phyloP scores from a whole-genome alignment of 2,888 invertebrate species.

The Campoletis raptor region DNA sequence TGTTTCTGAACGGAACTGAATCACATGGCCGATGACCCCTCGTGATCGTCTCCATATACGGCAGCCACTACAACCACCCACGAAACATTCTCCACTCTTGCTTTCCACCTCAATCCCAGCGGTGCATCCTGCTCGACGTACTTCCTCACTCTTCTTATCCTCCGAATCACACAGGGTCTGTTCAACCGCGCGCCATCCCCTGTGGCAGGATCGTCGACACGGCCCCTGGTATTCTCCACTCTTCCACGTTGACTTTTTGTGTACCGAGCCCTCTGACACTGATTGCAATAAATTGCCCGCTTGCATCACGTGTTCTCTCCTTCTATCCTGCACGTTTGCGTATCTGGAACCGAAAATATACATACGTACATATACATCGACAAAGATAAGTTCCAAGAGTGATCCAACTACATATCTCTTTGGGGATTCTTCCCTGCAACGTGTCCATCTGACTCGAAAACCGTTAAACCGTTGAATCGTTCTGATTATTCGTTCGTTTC shows the following conservation, averaged over 20 bases:
- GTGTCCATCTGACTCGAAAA: constrained; percentile 43
- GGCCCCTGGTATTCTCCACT: constrained; percentile 54
- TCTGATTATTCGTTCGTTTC: constrained; percentile 65
- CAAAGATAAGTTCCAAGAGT: constrained; percentile 30
- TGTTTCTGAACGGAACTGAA: constrained; percentile 43
- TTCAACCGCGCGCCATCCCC: constrained; percentile 51
- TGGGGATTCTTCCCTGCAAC: constrained; percentile 32
- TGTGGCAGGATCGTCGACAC: constrained; percentile 50
- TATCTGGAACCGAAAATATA: constrained; percentile 31
- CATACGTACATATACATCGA: not conserved
- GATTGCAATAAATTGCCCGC: constrained; percentile 81
- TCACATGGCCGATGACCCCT: constrained; percentile 58
- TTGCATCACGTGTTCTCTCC: constrained; percentile 73
- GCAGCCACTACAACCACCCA: constrained; percentile 63
- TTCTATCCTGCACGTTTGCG: constrained; percentile 39
- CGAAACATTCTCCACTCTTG: constrained; percentile 63
- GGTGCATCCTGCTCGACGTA: constrained; percentile 59
- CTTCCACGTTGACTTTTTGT: constrained; percentile 63
- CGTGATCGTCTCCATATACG: constrained; percentile 59
- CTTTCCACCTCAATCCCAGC: constrained; percentile 56
- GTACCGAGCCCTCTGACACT: constrained; percentile 73
- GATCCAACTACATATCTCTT: constrained; percentile 30
- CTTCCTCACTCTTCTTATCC: constrained; percentile 52
- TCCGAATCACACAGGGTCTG: constrained; percentile 42
- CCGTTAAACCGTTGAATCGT: constrained; percentile 68